A percentile compares a stretch with the other conserved stretches of the same genome.
phyloP scores from a whole-genome alignment of 2,888 invertebrate species.

The Alitta virens region DNA sequence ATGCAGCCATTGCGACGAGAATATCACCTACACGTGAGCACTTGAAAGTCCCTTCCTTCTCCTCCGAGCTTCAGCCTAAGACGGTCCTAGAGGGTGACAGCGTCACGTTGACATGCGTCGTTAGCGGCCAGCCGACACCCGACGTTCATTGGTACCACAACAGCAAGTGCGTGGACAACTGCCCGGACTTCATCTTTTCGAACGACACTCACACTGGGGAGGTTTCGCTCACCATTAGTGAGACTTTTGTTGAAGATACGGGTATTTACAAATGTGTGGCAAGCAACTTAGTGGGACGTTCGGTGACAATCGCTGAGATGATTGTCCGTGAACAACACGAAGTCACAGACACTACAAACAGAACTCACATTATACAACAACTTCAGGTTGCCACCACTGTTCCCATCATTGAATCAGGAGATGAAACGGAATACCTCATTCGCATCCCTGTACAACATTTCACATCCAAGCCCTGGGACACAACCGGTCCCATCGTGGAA shows the following conservation, averaged over 20 bases:
- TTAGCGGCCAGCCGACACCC: constrained; percentile 49
- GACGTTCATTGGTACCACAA: constrained; percentile 53
- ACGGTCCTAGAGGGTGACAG: constrained; percentile 47
- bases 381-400: too few relatives aligned
- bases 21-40: background rate
- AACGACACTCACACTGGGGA: constrained; percentile 50
- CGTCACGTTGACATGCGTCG: constrained; percentile 42
- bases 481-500: too few relatives aligned
- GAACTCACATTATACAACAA: too few relatives aligned
- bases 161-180: constrained; percentile 49
- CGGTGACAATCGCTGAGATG: constrained; percentile 64
- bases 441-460: too few relatives aligned
- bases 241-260: constrained; percentile 54
- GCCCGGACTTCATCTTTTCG: constrained; percentile 50
- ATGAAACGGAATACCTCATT: too few relatives aligned
- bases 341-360: background rate
- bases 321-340: constrained; percentile 35
- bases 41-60: constrained; percentile 42
- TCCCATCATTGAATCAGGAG: too few relatives aligned
- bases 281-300: constrained; percentile 79
- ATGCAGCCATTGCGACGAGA: too few relatives aligned
- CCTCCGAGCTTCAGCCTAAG: constrained; percentile 35
- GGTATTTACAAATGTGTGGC: constrained; percentile 75
- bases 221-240: constrained; percentile 46
- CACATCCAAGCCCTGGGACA: too few relatives aligned